Base-by-base conservation (phyloP, 2,888 invertebrate species). In the Noctua pronuba region DNA sequence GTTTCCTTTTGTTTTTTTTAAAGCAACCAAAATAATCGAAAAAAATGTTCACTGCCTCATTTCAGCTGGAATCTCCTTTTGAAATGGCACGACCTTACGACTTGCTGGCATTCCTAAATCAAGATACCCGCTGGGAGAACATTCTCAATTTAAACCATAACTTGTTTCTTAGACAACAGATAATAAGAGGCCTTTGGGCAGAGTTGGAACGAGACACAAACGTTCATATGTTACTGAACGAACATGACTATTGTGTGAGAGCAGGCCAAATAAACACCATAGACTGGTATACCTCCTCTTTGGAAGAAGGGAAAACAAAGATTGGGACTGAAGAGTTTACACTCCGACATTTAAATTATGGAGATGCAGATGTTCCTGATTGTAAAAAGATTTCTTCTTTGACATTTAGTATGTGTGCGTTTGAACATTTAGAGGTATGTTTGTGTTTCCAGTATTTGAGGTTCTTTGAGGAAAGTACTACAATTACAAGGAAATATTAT, bases 51-150 rank as follows among this genome's bases (percentile, higher is more conserved):
- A 16, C 13, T 31, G 0, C 44, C 11, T 62, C 10, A 28, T 91
- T 97, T 78, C 94, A 98, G 98, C 93, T 97, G 88, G 97, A 98
- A 90, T 98, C 98, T 7, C 97, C 98, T 8, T 98, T 98, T 94
- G 97, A 98, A 93, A 95, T 98, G 94, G 97, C 97, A 58, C 96
- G 97, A 46, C 98, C 98, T 0, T 97, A 98, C 90, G 98, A 98
- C 92, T 95, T 98, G 66, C 95, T 98, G 75, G 97, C 98, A 6
- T 97, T 98, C 89, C 94, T 98, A 90, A 98, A 98, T 82, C 98
- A 98, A 95, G 98, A 98, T 90, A 97, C 97, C 62, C 95, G 98
- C 41, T 97, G 97, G 92, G 96, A 97, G 71, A 97, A 97, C 80
- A 97, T 98, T 68, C 96, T 97, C 79, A 95, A 95, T 66, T 92